These are phyloP conservation scores for Delia radicum DNA, from an alignment of 1,140 invertebrate species.

Conservation along the genomic window DNA sequence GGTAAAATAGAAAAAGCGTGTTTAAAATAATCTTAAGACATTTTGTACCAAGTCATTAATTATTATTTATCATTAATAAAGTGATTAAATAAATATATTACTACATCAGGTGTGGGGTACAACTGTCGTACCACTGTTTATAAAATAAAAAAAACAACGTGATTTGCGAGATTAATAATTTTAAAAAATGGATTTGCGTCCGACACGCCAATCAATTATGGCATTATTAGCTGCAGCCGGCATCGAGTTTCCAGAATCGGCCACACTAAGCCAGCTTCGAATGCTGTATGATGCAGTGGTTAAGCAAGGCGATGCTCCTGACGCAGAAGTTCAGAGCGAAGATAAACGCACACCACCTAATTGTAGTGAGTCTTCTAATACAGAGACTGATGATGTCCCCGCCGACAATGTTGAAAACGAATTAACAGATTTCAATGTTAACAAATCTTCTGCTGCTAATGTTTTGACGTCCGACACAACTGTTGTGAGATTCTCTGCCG, in stretches of 20 bases:
- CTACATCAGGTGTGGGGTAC: neutral
- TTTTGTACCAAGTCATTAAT: no score
- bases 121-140: neutral
- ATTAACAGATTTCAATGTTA: no score
- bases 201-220: neutral
- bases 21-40: no score
- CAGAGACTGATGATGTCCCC: neutral
- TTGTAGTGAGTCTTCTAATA: neutral
- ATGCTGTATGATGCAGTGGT: neutral
- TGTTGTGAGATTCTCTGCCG: no score
- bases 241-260: neutral
- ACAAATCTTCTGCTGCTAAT: no score
- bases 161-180: neutral
- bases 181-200: neutral
- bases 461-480: no score
- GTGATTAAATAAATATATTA: no score
- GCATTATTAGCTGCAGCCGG: neutral
- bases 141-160: no score
- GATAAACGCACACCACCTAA: no score
- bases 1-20: no score
- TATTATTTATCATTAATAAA: no score
- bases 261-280: neutral
- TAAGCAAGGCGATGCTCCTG: neutral
- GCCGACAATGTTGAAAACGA: no score
- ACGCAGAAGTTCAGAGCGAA: neutral